Percentiles rank a stretch among this genome's conserved stretches.
phyloP scores from a whole-genome alignment of 1,140 invertebrate genomes.

The Drosophila lacertosa region DNA sequence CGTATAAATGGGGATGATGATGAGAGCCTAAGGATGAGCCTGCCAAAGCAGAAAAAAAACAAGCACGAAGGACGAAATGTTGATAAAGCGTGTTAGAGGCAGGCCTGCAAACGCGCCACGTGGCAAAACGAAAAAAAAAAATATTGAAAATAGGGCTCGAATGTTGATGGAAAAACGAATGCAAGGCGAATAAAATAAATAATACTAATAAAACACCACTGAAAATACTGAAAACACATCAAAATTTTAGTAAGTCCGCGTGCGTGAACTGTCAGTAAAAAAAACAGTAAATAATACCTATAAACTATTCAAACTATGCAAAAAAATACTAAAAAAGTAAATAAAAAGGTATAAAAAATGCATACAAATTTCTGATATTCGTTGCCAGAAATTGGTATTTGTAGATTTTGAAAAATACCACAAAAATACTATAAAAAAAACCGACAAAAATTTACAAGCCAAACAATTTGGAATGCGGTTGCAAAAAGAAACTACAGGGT shows the following conservation, averaged over 20 bases:
- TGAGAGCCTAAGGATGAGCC: slow-evolving; percentile 42
- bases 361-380: not conserved
- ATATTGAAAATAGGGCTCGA: slow-evolving; percentile 15
- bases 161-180: slow-evolving; percentile 4
- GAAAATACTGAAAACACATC: not conserved
- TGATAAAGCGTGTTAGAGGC: not conserved
- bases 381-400: too few relatives aligned
- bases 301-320: not conserved
- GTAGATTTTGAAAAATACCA: too few relatives aligned
- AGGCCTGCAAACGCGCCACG: not conserved
- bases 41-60: slow-evolving; percentile 36
- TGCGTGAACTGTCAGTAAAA: not conserved
- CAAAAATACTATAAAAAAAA: not conserved
- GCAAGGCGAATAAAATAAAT: not conserved
- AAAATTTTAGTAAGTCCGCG: slow-evolving; percentile 7
- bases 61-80: slow-evolving; percentile 7
- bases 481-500: not conserved
- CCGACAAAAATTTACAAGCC: too few relatives aligned
- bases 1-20: slow-evolving; percentile 80
- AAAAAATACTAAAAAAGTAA: not conserved
- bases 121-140: too few relatives aligned
- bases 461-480: too few relatives aligned
- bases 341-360: not conserved
- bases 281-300: not conserved
- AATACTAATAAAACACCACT: not conserved